Conservation (phyloP, 1,140 invertebrate genomes). For the Pygmarrhopalites habei region DNA sequence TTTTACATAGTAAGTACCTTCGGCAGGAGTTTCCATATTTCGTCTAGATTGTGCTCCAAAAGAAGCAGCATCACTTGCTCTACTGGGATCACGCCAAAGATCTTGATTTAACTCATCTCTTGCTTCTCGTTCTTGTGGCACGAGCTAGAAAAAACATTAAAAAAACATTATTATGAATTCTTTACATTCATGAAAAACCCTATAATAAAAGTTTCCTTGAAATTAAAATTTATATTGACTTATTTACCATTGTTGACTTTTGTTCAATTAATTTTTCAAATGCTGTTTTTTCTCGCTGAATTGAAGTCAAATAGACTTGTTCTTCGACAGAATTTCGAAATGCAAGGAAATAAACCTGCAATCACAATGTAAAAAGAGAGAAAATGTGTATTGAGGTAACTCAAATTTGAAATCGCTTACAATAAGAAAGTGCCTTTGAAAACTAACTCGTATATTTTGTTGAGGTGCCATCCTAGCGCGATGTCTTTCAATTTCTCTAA, state of each 20-base stretch:
- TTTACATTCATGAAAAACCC: too few relatives aligned
- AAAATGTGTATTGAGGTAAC: too few relatives aligned
- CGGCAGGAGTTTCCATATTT: conserved; percentile 46
- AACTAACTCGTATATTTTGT: conserved; percentile 54
- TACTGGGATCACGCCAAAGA: conserved; percentile 48
- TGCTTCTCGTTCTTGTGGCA: conserved; percentile 84
- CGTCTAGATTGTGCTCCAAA: conserved; percentile 53
- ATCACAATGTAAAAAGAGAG: too few relatives aligned
- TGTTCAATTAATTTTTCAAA: conserved; percentile 86
- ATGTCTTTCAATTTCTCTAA: conserved; percentile 54
- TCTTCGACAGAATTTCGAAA: conserved; percentile 89
- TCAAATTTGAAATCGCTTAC: too few relatives aligned
- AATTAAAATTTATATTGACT: too few relatives aligned
- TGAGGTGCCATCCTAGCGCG: conserved; percentile 50
- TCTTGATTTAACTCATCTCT: conserved; percentile 64
- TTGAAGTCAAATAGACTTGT: conserved; percentile 82
- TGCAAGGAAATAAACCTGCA: conserved; percentile 87
- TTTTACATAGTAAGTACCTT: not conserved
- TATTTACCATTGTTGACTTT: conserved; percentile 68
- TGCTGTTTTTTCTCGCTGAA: conserved; percentile 84
- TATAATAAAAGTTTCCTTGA: too few relatives aligned
- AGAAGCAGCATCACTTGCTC: conserved; percentile 44
- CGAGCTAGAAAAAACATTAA: conserved; percentile 64
- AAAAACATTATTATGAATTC: too few relatives aligned
- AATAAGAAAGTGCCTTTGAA: too few relatives aligned